phyloP scores from a whole-genome alignment of 2,888 invertebrate species.

The Synergus laeviventris region DNA sequence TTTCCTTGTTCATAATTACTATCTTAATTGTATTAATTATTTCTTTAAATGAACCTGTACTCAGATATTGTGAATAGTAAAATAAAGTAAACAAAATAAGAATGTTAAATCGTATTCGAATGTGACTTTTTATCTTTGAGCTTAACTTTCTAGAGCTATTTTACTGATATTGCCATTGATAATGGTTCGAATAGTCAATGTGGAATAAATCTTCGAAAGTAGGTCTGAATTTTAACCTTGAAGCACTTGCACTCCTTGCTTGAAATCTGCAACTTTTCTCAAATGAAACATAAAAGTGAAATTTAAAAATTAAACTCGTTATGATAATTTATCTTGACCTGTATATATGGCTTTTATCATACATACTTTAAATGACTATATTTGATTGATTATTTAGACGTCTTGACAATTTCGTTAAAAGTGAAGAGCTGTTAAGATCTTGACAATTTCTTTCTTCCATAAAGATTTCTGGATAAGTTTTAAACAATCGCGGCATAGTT shows the following conservation, averaged over 20 bases:
- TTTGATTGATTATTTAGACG: not conserved
- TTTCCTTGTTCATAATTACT: not conserved
- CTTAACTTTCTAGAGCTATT: not conserved
- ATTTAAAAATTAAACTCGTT: not conserved
- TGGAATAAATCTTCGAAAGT: not conserved
- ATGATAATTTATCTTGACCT: not conserved
- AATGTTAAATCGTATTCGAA: not conserved
- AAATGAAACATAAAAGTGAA: constrained; percentile 2
- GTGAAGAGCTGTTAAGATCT: not conserved
- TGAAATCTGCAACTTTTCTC: not conserved
- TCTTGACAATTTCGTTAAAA: not conserved
- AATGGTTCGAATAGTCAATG: not conserved
- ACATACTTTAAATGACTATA: not conserved
- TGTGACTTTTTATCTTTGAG: not conserved
- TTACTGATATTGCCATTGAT: not conserved
- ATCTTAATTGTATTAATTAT: constrained; percentile 3
- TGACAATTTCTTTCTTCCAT: not conserved
- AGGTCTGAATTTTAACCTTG: not conserved
- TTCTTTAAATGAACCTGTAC: not conserved
- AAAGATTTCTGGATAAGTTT: not conserved
- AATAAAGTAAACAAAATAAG: not conserved
- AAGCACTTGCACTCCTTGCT: not conserved
- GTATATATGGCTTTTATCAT: too few relatives aligned
- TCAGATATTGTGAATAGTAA: not conserved
- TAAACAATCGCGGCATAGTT: not conserved